Conservation (phyloP, 2,797 vertebrate species). For the Chelidonichthys spinosus region DNA sequence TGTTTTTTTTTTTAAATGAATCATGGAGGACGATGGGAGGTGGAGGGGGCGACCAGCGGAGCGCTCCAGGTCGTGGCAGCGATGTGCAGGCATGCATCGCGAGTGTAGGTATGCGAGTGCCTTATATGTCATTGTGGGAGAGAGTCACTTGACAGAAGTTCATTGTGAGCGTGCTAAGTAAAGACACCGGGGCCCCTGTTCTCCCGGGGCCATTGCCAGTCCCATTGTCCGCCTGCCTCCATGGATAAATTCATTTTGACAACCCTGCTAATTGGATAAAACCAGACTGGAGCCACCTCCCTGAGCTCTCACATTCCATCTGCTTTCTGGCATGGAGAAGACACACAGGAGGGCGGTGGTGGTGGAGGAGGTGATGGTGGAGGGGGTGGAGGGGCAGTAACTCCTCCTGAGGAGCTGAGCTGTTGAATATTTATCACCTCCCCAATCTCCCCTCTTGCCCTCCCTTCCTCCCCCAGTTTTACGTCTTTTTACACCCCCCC, state of each 20-base stretch:
- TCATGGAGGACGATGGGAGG: background rate
- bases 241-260: constrained; percentile 99
- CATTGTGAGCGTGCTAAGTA: constrained; percentile 80
- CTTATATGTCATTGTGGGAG: constrained; percentile 61
- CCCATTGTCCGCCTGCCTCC: constrained; percentile 79
- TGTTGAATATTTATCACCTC: constrained; percentile 95
- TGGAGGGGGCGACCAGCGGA: background rate
- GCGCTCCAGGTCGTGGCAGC: background rate
- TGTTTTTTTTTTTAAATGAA: background rate
- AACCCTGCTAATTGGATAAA: constrained; percentile 99
- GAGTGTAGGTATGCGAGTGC: constrained; percentile 62
- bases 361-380: constrained; percentile 46
- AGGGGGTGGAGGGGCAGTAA: constrained; percentile 63
- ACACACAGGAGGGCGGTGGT: constrained; percentile 58
- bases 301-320: constrained; percentile 91
- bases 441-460: constrained; percentile 66
- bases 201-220: constrained; percentile 74
- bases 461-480: constrained; percentile 69
- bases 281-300: constrained; percentile 85
- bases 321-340: constrained; percentile 84
- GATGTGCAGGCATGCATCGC: constrained; percentile 61
- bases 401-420: constrained; percentile 79
- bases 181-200: constrained; percentile 74
- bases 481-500: constrained; percentile 84
- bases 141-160: constrained; percentile 82